phyloP scores from a whole-genome alignment of 2,888 invertebrate genomes.

The Frankliniella fusca region DNA sequence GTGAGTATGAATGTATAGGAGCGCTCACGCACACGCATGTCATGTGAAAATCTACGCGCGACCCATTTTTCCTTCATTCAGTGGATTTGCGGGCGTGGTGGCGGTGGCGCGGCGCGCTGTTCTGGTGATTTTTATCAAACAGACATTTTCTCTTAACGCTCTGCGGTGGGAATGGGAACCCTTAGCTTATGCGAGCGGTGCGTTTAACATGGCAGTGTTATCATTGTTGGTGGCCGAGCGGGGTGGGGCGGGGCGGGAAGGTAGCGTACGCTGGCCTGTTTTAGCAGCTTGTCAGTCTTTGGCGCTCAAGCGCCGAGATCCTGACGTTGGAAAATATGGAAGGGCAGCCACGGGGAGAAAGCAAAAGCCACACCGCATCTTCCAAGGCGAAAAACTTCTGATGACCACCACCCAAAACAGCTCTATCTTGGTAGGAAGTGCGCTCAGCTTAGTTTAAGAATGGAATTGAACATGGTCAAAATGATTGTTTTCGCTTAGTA shows the following conservation, averaged over 20 bases:
- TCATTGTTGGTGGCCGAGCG: neutral
- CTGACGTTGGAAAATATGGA: neutral
- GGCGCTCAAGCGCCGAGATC: neutral
- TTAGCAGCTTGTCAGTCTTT: neutral
- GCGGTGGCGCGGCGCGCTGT: neutral
- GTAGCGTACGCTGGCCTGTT: neutral
- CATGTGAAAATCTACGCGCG: neutral
- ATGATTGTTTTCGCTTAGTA: no score
- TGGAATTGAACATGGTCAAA: no score
- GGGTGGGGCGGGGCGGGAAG: no score
- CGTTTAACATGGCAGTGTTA: slow-evolving; percentile 6
- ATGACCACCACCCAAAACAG: no score
- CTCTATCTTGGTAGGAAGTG: no score
- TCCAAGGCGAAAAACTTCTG: no score
- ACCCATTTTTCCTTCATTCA: no score
- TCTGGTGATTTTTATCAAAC: neutral
- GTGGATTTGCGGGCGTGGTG: neutral
- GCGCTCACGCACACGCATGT: neutral
- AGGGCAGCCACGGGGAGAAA: no score
- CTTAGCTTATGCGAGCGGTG: slow-evolving; percentile 1
- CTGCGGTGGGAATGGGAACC: slow-evolving; percentile 19
- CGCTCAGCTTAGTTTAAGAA: no score
- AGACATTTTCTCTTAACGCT: slow-evolving; percentile 4
- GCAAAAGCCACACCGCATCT: no score
- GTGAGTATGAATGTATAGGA: neutral